Base-by-base conservation (phyloP, 1,140 invertebrate genomes). In the Aphaenogaster floridana region DNA sequence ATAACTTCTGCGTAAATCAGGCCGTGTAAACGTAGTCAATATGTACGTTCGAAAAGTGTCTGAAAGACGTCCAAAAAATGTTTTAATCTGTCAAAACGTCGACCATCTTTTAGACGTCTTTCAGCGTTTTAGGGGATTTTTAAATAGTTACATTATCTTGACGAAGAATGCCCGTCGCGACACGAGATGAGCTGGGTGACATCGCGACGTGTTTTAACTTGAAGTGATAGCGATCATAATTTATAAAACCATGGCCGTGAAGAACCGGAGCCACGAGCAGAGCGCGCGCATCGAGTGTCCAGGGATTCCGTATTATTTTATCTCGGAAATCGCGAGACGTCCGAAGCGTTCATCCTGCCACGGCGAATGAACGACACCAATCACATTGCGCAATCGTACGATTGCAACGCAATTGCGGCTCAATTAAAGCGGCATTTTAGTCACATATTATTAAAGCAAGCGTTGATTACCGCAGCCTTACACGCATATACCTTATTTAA, bases 401-500 rank as follows among this genome's bases (percentile, higher is more conserved):
- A 74, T 50, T 76, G 42, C 80, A 1, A n/a, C 28, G 64, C 36
- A 81, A 69, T 54, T 81, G 48, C 15, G 9, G 1, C 15, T 69
- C 64, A 42, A 54, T 54, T 69, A 54, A 57, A 80, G n/a, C 48
- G 2, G 11, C 9, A 36, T 50, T 50, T 76, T 36, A 76, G 36
- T 17, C 8, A n/a, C 17, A 17, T 61, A 48, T 48, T 57, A 71
- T 72, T 45, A 72, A 83, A 61, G n/a, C 28, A 61, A 83, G 45
- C 7, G 48, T 4, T 59, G 11, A 83, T 72, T 59, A 34, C 28
- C 52, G 42, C 11, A 36, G 28, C 4, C 28, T 72, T 74, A 50
- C 17, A 9, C 50, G 48, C 50, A 21, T 42, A 45, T 45, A 59
- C 8, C n/a, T 76, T 61, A 76, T 84, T 76, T 84, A 84, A 84